Conservation (phyloP, 2,797 vertebrate genomes). For the Picus viridis region DNA sequence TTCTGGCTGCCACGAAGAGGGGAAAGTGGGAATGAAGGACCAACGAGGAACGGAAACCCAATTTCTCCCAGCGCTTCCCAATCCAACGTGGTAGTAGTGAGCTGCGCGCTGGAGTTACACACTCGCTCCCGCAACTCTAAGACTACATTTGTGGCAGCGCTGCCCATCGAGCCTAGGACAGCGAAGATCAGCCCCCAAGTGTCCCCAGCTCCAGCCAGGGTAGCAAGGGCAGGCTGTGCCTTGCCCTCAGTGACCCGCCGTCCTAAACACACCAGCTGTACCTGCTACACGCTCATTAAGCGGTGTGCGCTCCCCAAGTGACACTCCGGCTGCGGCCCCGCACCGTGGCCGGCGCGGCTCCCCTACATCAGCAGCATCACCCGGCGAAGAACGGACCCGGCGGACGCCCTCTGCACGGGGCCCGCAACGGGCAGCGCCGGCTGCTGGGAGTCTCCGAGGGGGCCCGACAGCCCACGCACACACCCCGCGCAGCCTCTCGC, state of each 20-base stretch:
- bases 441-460: not conserved
- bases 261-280: accelerated
- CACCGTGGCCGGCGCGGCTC: not conserved
- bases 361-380: not conserved
- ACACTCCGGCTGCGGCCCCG: not conserved
- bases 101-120: not conserved
- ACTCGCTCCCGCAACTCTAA: not conserved
- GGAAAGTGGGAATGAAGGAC: too few relatives aligned
- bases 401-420: not conserved
- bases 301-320: accelerated
- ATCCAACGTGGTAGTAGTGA: accelerated
- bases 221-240: not conserved
- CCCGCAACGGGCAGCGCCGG: not conserved
- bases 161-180: accelerated
- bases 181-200: accelerated
- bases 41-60: accelerated
- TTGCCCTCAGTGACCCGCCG: not conserved
- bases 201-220: not conserved
- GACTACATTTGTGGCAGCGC: accelerated
- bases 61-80: not conserved
- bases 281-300: not conserved
- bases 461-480: too few relatives aligned
- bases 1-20: accelerated
- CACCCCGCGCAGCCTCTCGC: not conserved
- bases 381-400: not conserved